A percentile compares a stretch with the other conserved stretches of the same genome.
phyloP scores from a whole-genome alignment of 2,797 vertebrate species.

The Notoglanidium macrostoma region DNA sequence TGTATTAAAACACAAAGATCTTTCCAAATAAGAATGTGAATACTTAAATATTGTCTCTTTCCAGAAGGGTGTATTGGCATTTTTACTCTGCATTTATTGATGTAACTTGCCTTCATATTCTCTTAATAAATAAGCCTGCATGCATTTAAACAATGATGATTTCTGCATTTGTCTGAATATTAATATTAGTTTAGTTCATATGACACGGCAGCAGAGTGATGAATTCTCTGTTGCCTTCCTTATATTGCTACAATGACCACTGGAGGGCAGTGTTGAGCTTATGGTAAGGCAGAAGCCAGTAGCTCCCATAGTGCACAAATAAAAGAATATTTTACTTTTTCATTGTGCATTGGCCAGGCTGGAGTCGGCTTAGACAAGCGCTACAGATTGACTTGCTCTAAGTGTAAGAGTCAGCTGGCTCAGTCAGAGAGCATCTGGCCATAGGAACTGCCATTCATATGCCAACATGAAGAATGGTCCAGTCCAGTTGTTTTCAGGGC shows the following conservation, averaged over 20 bases:
- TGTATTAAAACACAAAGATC: background rate
- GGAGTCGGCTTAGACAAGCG: background rate
- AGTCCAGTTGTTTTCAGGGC: conserved; percentile 5
- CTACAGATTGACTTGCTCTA: conserved; percentile 11
- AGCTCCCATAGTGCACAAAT: background rate
- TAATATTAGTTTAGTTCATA: background rate
- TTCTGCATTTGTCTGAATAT: conserved; percentile 1
- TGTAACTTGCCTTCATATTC: background rate
- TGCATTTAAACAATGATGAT: background rate
- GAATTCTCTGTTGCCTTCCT: background rate
- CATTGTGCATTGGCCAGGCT: conserved; percentile 41
- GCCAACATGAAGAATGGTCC: conserved; percentile 4
- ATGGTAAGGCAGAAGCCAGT: conserved; percentile 65
- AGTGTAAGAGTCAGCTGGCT: conserved; percentile 62
- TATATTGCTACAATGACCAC: conserved; percentile 71
- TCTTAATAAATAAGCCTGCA: background rate
- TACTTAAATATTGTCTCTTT: background rate
- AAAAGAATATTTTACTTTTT: conserved; percentile 13
- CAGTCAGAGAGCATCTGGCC: conserved; percentile 21
- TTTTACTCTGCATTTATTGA: background rate
- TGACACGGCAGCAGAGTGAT: background rate
- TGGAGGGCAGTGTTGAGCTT: conserved; percentile 91
- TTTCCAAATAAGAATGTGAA: background rate
- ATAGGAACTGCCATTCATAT: conserved; percentile 22
- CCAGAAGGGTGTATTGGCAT: background rate